Conservation (phyloP, 2,797 vertebrate genomes). For the Catamblyrhynchus diadema region DNA sequence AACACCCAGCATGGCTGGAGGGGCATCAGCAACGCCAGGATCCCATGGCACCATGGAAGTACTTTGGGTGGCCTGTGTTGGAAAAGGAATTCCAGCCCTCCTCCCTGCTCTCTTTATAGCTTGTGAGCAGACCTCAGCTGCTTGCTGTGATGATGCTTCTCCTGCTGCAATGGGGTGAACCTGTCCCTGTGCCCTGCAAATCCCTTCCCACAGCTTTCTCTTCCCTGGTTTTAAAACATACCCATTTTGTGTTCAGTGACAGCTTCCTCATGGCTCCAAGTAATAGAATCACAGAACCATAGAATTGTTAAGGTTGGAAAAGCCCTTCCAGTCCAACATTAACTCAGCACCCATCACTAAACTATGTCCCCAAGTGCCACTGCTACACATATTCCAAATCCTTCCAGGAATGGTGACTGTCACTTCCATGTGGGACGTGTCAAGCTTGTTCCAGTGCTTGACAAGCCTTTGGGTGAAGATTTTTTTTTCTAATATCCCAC, state of each 20-base stretch:
- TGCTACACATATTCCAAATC: neutral
- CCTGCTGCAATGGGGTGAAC: fast-evolving
- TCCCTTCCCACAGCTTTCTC: neutral
- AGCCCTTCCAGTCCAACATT: neutral
- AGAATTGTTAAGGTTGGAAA: neutral
- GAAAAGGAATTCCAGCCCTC: neutral
- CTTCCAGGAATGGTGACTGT: neutral
- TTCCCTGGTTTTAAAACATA: neutral
- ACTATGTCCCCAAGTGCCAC: neutral
- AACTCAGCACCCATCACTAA: neutral
- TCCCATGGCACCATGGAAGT: neutral
- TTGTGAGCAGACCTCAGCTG: neutral
- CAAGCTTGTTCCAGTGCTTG: neutral
- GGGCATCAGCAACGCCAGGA: neutral
- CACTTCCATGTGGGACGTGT: neutral
- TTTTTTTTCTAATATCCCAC: neutral
- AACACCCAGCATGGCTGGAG: neutral
- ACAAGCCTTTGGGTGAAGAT: neutral
- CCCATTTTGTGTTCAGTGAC: neutral
- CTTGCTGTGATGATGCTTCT: neutral
- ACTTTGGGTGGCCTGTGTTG: neutral
- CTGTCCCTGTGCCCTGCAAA: neutral
- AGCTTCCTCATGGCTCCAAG: neutral
- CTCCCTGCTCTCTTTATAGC: neutral
- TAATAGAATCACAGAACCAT: neutral